phyloP scores from a whole-genome alignment of 2,113 vertebrate species.

The Callionymus lyra region DNA sequence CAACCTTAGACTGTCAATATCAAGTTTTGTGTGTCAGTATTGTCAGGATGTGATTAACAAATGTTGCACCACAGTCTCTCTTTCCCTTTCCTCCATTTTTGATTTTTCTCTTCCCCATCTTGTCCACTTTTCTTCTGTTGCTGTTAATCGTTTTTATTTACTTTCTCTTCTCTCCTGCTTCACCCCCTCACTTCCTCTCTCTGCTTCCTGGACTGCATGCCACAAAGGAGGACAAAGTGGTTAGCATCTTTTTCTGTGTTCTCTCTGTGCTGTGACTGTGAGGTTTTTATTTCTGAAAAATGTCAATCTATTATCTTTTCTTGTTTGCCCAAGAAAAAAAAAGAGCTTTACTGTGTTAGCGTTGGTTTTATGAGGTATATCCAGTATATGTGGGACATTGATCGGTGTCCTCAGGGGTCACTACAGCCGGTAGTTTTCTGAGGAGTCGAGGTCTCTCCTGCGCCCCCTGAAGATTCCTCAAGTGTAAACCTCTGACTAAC shows the following conservation, averaged over 20 bases:
- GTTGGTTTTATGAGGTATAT: no score
- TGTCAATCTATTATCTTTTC: not conserved
- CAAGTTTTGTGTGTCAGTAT: constrained; percentile 27
- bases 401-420: no score
- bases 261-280: constrained; percentile 41
- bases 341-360: no score
- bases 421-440: constrained; percentile 3
- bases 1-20: constrained; percentile 12
- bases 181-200: constrained; percentile 46
- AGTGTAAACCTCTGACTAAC: constrained; percentile 48
- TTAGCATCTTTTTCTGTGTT: constrained; percentile 80
- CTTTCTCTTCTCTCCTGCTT: constrained; percentile 12
- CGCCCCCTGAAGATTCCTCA: constrained; percentile 12
- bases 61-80: constrained; percentile 37
- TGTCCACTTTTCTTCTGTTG: constrained; percentile 6
- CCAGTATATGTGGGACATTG: no score
- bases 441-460: constrained; percentile 9
- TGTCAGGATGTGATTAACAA: constrained; percentile 51
- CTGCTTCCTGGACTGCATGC: constrained; percentile 95
- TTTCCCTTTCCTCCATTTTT: constrained; percentile 12
- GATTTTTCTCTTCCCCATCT: constrained; percentile 8
- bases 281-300: constrained; percentile 17
- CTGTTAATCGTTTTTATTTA: constrained; percentile 7
- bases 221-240: constrained; percentile 99
- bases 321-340: no score